phyloP scores from a whole-genome alignment of 2,888 invertebrate species.

The Arctia plantaginis region DNA sequence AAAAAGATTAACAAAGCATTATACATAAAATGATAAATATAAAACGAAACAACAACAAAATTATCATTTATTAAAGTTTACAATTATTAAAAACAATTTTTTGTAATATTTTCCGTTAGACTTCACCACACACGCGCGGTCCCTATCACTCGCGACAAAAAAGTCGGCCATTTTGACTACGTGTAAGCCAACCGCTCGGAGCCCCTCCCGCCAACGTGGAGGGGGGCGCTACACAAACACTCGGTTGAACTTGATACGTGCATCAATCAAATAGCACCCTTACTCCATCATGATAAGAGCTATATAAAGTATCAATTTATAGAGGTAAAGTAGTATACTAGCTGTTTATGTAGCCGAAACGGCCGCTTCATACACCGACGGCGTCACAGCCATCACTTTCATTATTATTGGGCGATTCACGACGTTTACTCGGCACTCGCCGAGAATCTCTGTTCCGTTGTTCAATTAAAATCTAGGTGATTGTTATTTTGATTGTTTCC shows the following conservation, averaged over 20 bases:
- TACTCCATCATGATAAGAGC: conserved; percentile 49
- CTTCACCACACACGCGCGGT: conserved; percentile 45
- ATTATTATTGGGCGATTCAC: conserved; percentile 87
- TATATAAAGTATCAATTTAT: conserved; percentile 44
- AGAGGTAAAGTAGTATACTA: conserved; percentile 76
- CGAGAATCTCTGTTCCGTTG: conserved; percentile 79
- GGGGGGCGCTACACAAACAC: conserved; percentile 71
- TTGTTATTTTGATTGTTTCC: conserved; percentile 74
- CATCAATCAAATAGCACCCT: conserved; percentile 51
- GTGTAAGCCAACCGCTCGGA: conserved; percentile 75
- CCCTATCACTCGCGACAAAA: conserved; percentile 61
- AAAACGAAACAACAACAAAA: neutral
- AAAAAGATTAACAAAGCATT: neutral
- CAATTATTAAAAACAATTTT: conserved; percentile 24
- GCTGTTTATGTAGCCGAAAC: conserved; percentile 87
- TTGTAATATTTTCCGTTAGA: conserved; percentile 33
- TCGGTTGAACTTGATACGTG: conserved; percentile 56
- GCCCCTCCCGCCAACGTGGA: conserved; percentile 72
- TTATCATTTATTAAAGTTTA: neutral
- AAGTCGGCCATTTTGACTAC: conserved; percentile 82
- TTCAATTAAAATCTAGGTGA: conserved; percentile 81
- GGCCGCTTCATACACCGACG: conserved; percentile 86
- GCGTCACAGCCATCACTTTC: conserved; percentile 85
- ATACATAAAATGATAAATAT: neutral
- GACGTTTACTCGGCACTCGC: conserved; percentile 82